phyloP scores from a whole-genome alignment of 2,888 invertebrate species.

The Smittia sp. region DNA sequence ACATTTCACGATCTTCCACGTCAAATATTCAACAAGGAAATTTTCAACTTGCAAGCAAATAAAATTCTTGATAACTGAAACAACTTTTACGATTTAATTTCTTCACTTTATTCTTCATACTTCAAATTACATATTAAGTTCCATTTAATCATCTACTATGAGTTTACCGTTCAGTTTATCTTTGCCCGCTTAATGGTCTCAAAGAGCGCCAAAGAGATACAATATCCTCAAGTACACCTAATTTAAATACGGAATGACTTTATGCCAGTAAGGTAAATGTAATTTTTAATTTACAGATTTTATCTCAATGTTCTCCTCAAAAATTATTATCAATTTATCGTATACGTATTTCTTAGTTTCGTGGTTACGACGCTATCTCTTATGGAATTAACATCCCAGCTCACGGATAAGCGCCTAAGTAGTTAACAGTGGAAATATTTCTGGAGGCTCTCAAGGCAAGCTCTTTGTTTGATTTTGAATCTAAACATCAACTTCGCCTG shows the following conservation, averaged over 20 bases:
- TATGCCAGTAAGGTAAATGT: slow-evolving; percentile 8
- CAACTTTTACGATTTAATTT: neutral
- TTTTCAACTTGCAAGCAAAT: neutral
- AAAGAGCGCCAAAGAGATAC: neutral
- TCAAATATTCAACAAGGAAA: slow-evolving; percentile 1
- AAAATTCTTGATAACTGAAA: too few relatives aligned
- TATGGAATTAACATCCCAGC: too few relatives aligned
- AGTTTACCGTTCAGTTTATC: neutral
- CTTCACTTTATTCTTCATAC: neutral
- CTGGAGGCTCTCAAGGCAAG: too few relatives aligned
- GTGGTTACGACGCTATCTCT: neutral
- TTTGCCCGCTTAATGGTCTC: neutral
- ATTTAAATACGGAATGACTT: slow-evolving; percentile 6
- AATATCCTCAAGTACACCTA: neutral
- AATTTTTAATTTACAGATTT: slow-evolving; percentile 31
- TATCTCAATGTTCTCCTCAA: slow-evolving; percentile 21
- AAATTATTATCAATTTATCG: slow-evolving; percentile 40
- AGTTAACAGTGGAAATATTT: too few relatives aligned
- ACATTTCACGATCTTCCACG: neutral
- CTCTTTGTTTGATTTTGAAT: too few relatives aligned
- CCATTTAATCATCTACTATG: slow-evolving; percentile 16
- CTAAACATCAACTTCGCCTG: too few relatives aligned
- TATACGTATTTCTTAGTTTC: slow-evolving; percentile 36
- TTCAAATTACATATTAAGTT: slow-evolving; percentile 9
- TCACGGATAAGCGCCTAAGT: too few relatives aligned